Base-by-base conservation (phyloP, 2,888 invertebrate species). In the Xanthorhoe spadicearia region DNA sequence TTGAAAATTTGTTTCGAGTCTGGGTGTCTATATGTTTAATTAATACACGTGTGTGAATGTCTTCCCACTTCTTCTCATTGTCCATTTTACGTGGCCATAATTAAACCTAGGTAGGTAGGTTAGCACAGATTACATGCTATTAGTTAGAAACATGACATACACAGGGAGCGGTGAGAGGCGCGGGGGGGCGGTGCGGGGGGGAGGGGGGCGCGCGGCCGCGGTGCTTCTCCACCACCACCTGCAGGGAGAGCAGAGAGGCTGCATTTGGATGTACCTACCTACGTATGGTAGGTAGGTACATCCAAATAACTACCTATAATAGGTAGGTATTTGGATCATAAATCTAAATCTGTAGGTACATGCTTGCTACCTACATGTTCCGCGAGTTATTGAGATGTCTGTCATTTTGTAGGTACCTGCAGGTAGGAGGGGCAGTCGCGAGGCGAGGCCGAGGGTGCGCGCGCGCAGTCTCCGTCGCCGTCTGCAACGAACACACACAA, bases 201-300 rank as follows among this genome's bases (percentile, higher is more conserved):
- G 38, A 13, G 28, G 43, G 38, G 38, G 38, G 38, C 38, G 38
- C 10, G 60, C 43, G 19, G 53, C 28, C 50, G 13, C 63, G 64
- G 60, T 71, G 71, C 54, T 68, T 68, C 66, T 72, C 72, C 60
- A 70, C 68, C 64, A 72, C 72, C 66, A 68, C 61, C 61, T 62
- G 61, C 55, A 13, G 38, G 38, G 38, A 7, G 28, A 35, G 46
- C 23, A 17, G 28, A 46, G 5, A 2, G 13, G 57, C 35, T 6
- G 13, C 48, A 10, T 7, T n/a, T 9, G 38, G 17, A 0, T 2
- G 10, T 8, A 17, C 32, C 17, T 6, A n/a, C 5, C 3, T 1
- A 6, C 4, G 23, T 23, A n/a, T n/a, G n/a, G n/a, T n/a, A n/a
- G n/a, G n/a, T n/a, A n/a, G n/a, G n/a, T n/a, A n/a, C n/a, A n/a